phyloP scores from a whole-genome alignment of 2,888 invertebrate genomes.

The Ophion ellenae region DNA sequence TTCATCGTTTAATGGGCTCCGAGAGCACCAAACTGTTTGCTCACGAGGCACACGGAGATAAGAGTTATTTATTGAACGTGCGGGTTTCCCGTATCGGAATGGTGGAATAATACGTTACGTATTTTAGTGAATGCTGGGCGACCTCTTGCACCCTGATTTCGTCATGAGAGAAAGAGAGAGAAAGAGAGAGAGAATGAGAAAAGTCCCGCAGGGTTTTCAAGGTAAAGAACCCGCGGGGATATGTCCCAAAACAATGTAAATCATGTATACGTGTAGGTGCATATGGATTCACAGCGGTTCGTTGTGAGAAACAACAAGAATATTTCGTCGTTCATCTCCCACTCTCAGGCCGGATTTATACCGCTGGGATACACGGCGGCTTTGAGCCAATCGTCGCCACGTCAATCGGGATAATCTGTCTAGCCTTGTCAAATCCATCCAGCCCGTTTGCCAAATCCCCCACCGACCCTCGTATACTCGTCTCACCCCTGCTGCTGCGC shows the following conservation, averaged over 20 bases:
- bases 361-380: constrained; percentile 34
- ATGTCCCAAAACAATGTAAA: constrained; percentile 12
- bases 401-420: constrained; percentile 65
- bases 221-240: constrained; percentile 23
- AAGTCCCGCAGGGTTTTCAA: constrained; percentile 38
- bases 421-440: constrained; percentile 62
- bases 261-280: constrained; percentile 6
- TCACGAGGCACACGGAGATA: neutral
- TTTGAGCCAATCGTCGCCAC: constrained; percentile 64
- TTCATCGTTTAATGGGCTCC: constrained; percentile 10
- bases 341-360: constrained; percentile 9
- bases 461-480: constrained; percentile 44
- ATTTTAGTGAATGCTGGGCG: constrained; percentile 44
- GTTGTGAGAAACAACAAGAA: constrained; percentile 21
- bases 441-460: constrained; percentile 60
- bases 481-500: constrained; percentile 1
- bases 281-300: constrained; percentile 3
- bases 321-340: constrained; percentile 24
- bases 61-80: constrained; percentile 36
- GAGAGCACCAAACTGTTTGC: constrained; percentile 8
- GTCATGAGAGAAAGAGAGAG: neutral
- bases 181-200: constrained; percentile 1
- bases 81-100: constrained; percentile 7
- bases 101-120: constrained; percentile 29
- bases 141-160: constrained; percentile 26